Evolutionary conservation across 2,888 invertebrate genomes (phyloP).

Genomic region (Acleris sparsana): DNA sequence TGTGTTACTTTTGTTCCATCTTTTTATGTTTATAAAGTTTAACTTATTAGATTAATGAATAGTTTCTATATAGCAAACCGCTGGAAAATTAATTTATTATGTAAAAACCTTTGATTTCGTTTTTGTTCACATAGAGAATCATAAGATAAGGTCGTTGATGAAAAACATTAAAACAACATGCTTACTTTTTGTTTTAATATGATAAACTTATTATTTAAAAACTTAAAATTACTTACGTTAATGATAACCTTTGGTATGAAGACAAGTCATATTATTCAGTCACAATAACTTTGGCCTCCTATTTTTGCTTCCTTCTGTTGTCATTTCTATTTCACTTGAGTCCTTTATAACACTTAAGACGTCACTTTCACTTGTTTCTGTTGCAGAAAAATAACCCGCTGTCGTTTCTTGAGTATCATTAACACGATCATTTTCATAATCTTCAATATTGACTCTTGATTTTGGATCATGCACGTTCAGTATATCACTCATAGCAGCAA

Average conservation of each 20-base stretch:
- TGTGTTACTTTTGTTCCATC: too few species aligned
- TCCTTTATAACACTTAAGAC: slow-evolving; percentile 10
- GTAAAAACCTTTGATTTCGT: too few species aligned
- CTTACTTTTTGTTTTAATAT: neutral
- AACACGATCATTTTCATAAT: slow-evolving; percentile 23
- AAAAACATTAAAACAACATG: neutral
- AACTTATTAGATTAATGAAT: too few species aligned
- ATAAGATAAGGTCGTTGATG: neutral
- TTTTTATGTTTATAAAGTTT: too few species aligned
- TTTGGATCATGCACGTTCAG: slow-evolving; percentile 51
- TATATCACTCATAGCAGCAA: slow-evolving; percentile 43
- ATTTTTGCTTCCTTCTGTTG: slow-evolving; percentile 14
- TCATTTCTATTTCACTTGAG: slow-evolving; percentile 31
- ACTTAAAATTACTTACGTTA: neutral
- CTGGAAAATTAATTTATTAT: too few species aligned
- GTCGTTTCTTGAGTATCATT: slow-evolving; percentile 2
- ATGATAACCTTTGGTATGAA: neutral
- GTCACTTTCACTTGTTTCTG: slow-evolving; percentile 9
- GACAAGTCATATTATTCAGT: slow-evolving; percentile 1
- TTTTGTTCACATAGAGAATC: too few species aligned
- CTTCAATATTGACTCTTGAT: slow-evolving; percentile 35
- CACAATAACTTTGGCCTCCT: slow-evolving; percentile 8
- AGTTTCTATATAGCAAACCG: too few species aligned
- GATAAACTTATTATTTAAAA: neutral
- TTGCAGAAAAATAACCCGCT: neutral